Percentiles rank a stretch among this genome's conserved stretches.
These are phyloP conservation scores for Cryptoprocta ferox DNA, from an alignment of 2,797 vertebrate genomes.

Conservation along the genomic window DNA sequence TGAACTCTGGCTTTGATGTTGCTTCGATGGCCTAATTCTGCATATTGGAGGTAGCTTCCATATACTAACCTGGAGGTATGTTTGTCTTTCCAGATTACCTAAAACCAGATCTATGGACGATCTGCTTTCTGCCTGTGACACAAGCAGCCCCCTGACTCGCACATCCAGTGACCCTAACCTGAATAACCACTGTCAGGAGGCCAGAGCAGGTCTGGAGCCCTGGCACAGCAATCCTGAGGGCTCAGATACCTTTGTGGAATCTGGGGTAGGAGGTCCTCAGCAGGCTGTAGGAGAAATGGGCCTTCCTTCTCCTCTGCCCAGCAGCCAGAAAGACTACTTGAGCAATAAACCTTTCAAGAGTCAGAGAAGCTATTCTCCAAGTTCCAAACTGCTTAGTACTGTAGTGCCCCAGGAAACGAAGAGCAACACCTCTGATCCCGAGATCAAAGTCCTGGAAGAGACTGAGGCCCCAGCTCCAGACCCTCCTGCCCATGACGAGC, in stretches of 20 bases:
- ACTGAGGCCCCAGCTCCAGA: background rate
- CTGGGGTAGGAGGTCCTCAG: conserved; percentile 48
- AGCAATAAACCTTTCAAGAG: conserved; percentile 77
- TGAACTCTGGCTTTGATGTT: conserved; percentile 44
- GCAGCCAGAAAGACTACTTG: conserved; percentile 75
- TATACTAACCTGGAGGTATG: conserved; percentile 43
- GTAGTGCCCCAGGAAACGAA: conserved; percentile 62
- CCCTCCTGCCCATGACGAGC: conserved; percentile 43
- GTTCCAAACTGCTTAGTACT: conserved; percentile 54
- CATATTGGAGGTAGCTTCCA: background rate
- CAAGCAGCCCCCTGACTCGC: conserved; percentile 93
- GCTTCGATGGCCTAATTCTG: conserved; percentile 5
- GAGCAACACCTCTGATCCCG: conserved; percentile 51
- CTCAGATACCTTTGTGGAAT: conserved; percentile 67
- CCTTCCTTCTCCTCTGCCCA: conserved; percentile 52
- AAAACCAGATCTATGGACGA: conserved; percentile 99
- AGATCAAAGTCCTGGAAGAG: conserved; percentile 18
- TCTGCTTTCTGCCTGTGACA: conserved; percentile 95
- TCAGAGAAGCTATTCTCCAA: conserved; percentile 68
- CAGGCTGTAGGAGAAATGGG: conserved; percentile 36
- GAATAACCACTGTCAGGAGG: conserved; percentile 97
- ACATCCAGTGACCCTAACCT: conserved; percentile 99
- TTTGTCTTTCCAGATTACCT: conserved; percentile 91
- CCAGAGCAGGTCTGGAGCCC: conserved; percentile 89
- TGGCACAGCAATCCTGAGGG: conserved; percentile 81